Base-by-base conservation (phyloP, 2,888 invertebrate species). In the Pristionchus japonicus region DNA sequence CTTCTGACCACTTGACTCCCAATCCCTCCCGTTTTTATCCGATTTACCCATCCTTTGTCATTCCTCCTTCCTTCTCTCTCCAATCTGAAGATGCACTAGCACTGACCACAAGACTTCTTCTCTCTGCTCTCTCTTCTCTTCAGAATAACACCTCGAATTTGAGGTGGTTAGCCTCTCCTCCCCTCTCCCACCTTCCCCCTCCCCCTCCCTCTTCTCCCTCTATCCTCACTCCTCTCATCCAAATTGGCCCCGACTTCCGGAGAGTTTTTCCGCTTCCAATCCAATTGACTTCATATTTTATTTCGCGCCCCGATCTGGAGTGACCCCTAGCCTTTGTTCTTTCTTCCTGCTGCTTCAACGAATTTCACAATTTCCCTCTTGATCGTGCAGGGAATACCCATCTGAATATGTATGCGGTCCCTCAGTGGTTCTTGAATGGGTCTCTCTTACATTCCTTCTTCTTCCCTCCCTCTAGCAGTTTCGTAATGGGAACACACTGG, bases 1-100 rank as follows among this genome's bases (percentile, higher is more conserved):
- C 83, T 47, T 52, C 61, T 37, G 57, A 52, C 64, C 85, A 64
- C 85, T 85, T 85, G 85, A 85, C 85, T 85, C 64, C 17, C 43
- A n/a, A n/a, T 34, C 64, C 52, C n/a, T 27, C 43, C 61, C 85
- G 61, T 85, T 85, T 85, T 85, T 64, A 85, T 85, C 85, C 85
- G 85, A 85, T 85, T 85, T 85, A 85, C 61, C 27, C 85, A 20
- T 85, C 40, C 37, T 34, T 64, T 47, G 37, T 52, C 37, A 37
- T 31, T 70, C 47, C 86, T 52, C 47, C 74, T 67, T 47, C 52
- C 67, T 47, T n/a, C 86, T 23, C 37, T n/a, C 86, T 23, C 37
- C 52, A 67, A 43, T 40, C 43, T 77, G 40, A 13, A 43, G 77
- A 47, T 77, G 77, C 34, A 77, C 77, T 77, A 77, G 77, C 37